Conservation (phyloP, 2,113 vertebrate genomes). For the Phrynocephalus versicolor region DNA sequence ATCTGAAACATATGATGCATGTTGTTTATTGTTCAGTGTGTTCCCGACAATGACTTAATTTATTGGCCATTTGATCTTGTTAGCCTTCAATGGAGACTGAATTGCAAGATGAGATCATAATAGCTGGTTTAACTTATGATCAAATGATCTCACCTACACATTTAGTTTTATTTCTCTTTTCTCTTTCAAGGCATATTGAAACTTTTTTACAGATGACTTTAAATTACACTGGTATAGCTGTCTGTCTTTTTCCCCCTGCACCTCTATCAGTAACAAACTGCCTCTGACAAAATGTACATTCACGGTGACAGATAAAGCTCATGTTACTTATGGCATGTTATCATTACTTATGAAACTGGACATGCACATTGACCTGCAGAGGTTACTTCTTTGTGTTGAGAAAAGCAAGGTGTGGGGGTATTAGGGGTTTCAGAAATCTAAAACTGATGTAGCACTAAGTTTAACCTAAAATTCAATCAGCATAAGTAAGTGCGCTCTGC, state of each 20-base stretch:
- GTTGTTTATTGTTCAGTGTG: constrained; percentile 48
- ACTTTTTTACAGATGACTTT: constrained; percentile 33
- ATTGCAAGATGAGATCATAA: constrained; percentile 37
- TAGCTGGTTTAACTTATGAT: constrained; percentile 30
- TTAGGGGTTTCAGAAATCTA: not conserved
- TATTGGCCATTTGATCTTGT: constrained; percentile 49
- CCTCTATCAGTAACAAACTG: not conserved
- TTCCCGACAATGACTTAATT: constrained; percentile 50
- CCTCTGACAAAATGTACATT: not conserved
- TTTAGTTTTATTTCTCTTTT: constrained; percentile 45
- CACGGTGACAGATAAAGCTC: not conserved
- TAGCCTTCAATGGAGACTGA: constrained; percentile 38
- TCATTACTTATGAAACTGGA: not conserved
- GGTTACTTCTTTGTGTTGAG: not conserved
- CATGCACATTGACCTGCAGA: not conserved
- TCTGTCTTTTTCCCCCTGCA: not conserved
- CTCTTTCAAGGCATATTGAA: constrained; percentile 28
- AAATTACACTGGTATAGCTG: not conserved
- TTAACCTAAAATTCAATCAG: not conserved
- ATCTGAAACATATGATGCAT: constrained; percentile 22
- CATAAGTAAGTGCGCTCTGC: too few species aligned
- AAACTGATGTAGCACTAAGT: not conserved
- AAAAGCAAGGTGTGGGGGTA: not conserved
- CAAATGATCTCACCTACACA: constrained; percentile 32
- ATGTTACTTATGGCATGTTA: not conserved